Conservation (phyloP, 2,888 invertebrate genomes). For the Heliconius ismenius region DNA sequence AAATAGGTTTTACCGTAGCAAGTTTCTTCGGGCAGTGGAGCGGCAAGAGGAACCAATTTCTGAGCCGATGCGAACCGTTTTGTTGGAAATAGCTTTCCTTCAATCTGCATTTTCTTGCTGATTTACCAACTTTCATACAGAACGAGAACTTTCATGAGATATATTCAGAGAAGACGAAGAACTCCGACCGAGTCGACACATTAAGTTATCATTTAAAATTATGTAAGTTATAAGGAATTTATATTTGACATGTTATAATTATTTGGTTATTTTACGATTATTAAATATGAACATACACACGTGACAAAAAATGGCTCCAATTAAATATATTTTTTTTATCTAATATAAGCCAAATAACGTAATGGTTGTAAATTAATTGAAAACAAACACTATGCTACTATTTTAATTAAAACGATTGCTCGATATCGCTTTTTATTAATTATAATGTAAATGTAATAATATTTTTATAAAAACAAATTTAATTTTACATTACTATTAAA, state of each 20-base stretch:
- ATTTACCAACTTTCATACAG: constrained; percentile 80
- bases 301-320: no score
- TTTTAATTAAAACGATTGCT: constrained; percentile 2
- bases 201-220: constrained; percentile 67
- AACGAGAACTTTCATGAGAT: constrained; percentile 65
- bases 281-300: no score
- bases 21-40: constrained; percentile 75
- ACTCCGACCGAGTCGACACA: constrained; percentile 62
- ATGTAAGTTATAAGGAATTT: constrained; percentile 39
- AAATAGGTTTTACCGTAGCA: constrained; percentile 75
- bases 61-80: constrained; percentile 79
- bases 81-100: constrained; percentile 82
- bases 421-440: not conserved
- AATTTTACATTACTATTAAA: not conserved
- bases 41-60: constrained; percentile 79
- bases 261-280: not conserved
- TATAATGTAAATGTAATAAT: not conserved
- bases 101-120: constrained; percentile 83
- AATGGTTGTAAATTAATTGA: not conserved
- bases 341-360: not conserved
- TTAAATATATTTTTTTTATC: not conserved
- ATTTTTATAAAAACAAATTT: not conserved
- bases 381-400: not conserved
- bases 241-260: constrained; percentile 29
- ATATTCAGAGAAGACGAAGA: constrained; percentile 53